Conservation (phyloP, 2,113 vertebrate genomes). For the Anarrhichthys ocellatus region DNA sequence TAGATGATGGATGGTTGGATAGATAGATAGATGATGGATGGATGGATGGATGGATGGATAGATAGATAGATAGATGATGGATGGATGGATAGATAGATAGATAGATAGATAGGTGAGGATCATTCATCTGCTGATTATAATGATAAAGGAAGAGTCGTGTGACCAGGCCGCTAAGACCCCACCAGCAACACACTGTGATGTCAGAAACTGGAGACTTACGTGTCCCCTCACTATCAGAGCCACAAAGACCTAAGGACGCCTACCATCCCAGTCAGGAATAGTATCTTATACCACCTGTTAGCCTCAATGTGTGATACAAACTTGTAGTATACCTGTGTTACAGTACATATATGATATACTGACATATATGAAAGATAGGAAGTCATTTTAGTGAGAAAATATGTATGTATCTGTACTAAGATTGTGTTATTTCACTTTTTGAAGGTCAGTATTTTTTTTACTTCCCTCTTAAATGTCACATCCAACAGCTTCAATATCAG, state of each 20-base stretch:
- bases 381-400: neutral
- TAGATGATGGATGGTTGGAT: neutral
- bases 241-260: constrained; percentile 35
- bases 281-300: constrained; percentile 44
- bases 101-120: neutral
- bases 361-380: neutral
- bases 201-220: constrained; percentile 37
- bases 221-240: constrained; percentile 19
- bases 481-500: neutral
- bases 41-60: neutral
- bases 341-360: neutral
- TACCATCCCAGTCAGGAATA: constrained; percentile 25
- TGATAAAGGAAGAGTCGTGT: constrained; percentile 31
- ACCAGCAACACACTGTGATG: constrained; percentile 42
- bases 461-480: neutral
- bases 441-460: neutral
- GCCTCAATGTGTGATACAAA: constrained; percentile 15
- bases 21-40: neutral
- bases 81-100: neutral
- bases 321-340: neutral
- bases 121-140: constrained; percentile 32
- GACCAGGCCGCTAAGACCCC: constrained; percentile 18
- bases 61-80: neutral
- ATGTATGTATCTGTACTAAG: neutral
- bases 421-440: neutral